These are phyloP conservation scores for Ctenochaetus hawaiiensis DNA, from an alignment of 2,797 vertebrate genomes.

Conservation along the genomic window DNA sequence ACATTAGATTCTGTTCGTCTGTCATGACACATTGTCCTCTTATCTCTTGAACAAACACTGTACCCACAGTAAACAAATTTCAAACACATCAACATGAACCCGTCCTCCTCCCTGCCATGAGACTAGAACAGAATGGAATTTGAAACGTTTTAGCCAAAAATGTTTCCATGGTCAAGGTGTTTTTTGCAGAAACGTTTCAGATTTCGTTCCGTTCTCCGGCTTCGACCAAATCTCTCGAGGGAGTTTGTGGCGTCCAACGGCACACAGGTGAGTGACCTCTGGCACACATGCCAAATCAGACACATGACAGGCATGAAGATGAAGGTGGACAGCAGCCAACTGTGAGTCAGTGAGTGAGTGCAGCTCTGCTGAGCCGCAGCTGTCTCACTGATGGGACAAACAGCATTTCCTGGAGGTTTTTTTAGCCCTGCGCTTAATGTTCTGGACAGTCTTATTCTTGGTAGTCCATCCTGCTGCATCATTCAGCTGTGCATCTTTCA, in stretches of 20 bases:
- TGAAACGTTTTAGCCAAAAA: slow-evolving; percentile 92
- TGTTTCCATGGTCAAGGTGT: slow-evolving; percentile 89
- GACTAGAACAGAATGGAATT: slow-evolving; percentile 89
- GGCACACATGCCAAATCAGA: slow-evolving; percentile 47
- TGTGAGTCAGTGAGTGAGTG: slow-evolving; percentile 34
- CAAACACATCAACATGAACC: slow-evolving; percentile 29
- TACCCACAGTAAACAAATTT: slow-evolving; percentile 23
- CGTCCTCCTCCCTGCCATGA: slow-evolving; percentile 47
- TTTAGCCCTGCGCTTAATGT: slow-evolving; percentile 17
- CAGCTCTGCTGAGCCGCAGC: slow-evolving; percentile 33
- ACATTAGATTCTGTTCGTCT: slow-evolving; percentile 34
- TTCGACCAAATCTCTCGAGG: slow-evolving; percentile 65
- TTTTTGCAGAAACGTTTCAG: slow-evolving; percentile 93
- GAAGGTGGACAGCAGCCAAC: slow-evolving; percentile 41
- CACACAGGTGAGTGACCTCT: slow-evolving; percentile 80
- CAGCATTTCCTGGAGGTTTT: slow-evolving; percentile 52
- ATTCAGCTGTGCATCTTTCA: slow-evolving; percentile 13
- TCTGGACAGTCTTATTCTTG: slow-evolving; percentile 7
- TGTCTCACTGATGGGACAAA: slow-evolving; percentile 50
- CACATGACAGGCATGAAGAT: slow-evolving; percentile 27
- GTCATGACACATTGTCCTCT: slow-evolving; percentile 46
- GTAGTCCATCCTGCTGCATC: background rate
- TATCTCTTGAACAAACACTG: slow-evolving; percentile 45
- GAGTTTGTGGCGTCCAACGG: slow-evolving; percentile 33
- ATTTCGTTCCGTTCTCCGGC: slow-evolving; percentile 88